Evolutionary conservation across 1,140 invertebrate genomes (phyloP).

Genomic region (Homalodisca vitripennis): DNA sequence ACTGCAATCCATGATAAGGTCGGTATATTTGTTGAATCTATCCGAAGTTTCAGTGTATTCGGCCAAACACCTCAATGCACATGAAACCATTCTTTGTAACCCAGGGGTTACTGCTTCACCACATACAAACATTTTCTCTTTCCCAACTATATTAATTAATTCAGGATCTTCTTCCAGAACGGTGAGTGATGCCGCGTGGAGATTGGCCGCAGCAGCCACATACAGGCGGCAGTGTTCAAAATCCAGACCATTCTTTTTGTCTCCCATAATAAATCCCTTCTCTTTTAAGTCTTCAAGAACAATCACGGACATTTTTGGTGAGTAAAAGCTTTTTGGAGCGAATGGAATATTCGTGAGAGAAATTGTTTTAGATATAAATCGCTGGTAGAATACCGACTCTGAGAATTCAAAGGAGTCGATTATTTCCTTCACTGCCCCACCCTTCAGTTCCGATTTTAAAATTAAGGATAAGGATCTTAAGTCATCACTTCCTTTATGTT

Average conservation of each 20-base stretch:
- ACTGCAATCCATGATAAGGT: not conserved
- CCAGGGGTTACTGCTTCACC: not conserved
- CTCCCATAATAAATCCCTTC: not conserved
- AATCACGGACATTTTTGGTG: not conserved
- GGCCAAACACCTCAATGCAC: not conserved
- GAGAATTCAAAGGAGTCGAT: not conserved
- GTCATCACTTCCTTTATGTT: not conserved
- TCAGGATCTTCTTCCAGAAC: slow-evolving; percentile 10
- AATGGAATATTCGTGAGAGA: not conserved
- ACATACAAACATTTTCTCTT: slow-evolving; percentile 5
- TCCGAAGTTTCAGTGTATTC: not conserved
- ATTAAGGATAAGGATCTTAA: not conserved
- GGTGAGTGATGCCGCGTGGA: not conserved
- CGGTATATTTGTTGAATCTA: not conserved
- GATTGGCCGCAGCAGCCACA: not conserved
- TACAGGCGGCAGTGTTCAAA: not conserved
- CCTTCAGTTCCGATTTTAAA: not conserved
- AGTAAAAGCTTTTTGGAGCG: not conserved
- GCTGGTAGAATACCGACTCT: not conserved
- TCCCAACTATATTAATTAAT: not conserved
- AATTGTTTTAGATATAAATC: not conserved
- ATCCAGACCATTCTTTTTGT: slow-evolving; percentile 5
- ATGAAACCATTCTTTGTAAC: not conserved
- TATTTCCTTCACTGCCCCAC: not conserved
- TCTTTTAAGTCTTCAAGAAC: slow-evolving; percentile 21